Conservation (phyloP, 2,888 invertebrate species). For the Pyrochroa serraticornis region DNA sequence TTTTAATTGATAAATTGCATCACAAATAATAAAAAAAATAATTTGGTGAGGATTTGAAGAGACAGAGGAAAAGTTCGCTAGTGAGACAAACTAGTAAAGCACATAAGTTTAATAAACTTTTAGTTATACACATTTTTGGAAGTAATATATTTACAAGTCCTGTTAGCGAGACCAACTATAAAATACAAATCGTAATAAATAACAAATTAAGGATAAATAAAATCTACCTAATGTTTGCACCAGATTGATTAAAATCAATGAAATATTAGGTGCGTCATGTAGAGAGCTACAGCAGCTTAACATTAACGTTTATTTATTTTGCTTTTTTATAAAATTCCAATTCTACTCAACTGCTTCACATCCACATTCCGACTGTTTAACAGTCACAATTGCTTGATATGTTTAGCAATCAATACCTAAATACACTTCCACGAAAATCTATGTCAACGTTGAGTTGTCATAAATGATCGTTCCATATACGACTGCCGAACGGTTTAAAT, state of each 20-base stretch:
- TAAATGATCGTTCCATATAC: constrained; percentile 11
- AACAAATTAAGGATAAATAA: constrained; percentile 51
- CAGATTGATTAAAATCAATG: constrained; percentile 30
- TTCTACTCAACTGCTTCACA: constrained; percentile 30
- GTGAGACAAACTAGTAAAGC: constrained; percentile 39
- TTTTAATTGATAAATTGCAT: no score
- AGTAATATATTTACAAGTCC: constrained; percentile 57
- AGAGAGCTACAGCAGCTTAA: constrained; percentile 50
- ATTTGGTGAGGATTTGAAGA: no score
- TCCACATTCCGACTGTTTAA: constrained; percentile 40
- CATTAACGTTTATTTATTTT: constrained; percentile 25
- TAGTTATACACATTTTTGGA: constrained; percentile 57
- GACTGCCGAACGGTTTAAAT: constrained; percentile 6
- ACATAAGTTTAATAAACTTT: constrained; percentile 55
- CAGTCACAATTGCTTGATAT: constrained; percentile 45
- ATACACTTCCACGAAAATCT: constrained; percentile 41
- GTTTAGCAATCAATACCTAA: constrained; percentile 43
- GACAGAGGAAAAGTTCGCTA: no score
- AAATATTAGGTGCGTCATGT: constrained; percentile 38
- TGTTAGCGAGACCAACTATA: constrained; percentile 57
- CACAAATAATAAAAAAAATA: no score
- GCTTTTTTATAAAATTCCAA: constrained; percentile 29
- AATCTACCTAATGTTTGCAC: constrained; percentile 48
- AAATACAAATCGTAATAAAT: constrained; percentile 56
- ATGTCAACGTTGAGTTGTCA: constrained; percentile 34